Evolutionary conservation across 2,797 vertebrate genomes (phyloP), one percentile per base, ranked within the genome.

Genomic region (Girardinus metallicus): DNA sequence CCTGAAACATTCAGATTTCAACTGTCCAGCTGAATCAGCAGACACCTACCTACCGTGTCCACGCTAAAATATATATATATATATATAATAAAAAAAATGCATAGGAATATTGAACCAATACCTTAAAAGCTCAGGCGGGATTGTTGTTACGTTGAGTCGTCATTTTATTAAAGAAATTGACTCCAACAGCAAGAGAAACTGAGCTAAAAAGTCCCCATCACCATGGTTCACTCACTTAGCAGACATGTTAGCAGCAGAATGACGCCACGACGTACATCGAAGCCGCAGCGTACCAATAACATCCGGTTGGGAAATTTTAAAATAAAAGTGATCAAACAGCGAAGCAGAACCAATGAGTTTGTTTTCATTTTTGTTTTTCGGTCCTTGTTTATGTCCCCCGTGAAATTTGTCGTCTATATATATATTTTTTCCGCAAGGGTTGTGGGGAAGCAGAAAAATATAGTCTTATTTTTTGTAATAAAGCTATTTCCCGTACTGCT

Each of bases 181-280:
- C 36, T 9, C 26, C 49, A 68, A 53, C 79, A 60, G 5, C 8
- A 5, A 1, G 1, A 6, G 75, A 71, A 80, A 72, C 62, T 10
- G 0, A 60, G 70, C 46, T 82, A 79, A 47, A 80, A 83, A 75
- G 66, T 64, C 64, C 23, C 5, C 74, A 51, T 57, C 60, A 18
- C 1, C 11, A 31, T 44, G 78, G 11, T 88, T 87, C 80, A 64
- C 78, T 82, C 76, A 68, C 77, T 49, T 91, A 93, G 87, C 91
- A 82, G 34, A 12, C 73, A 84, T 80, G 93, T 90, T 93, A 93
- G 64, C 10, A 62, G 78, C 78, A 55, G 5, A 46, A 9, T 26
- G 29, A 36, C 80, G 73, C 12, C 5, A 1, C 3, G 43, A 66
- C 44, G 1, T 9, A 43, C 36, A 39, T n/a, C 49, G 16, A n/a